Conservation (phyloP, 2,113 vertebrate species). For the Cryptomyrus ogoouensis region DNA sequence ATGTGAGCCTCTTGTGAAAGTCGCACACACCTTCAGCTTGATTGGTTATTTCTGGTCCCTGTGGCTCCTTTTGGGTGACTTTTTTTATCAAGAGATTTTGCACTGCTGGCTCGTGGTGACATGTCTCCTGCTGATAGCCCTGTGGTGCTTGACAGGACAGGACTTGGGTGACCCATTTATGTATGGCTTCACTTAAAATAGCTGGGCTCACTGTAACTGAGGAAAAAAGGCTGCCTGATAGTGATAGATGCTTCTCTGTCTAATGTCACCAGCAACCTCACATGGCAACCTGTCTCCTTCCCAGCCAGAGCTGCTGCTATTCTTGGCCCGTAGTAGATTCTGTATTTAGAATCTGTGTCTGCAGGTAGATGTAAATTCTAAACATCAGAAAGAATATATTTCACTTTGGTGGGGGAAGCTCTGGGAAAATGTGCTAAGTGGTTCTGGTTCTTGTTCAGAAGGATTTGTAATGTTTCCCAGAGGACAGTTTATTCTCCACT, state of each 20-base stretch:
- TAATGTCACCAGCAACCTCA: background rate
- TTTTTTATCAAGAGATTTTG: background rate
- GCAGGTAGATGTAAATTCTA: background rate
- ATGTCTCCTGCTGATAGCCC: background rate
- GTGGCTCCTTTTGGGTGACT: background rate
- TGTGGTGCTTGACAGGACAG: background rate
- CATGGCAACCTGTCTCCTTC: background rate
- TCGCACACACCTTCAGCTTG: background rate
- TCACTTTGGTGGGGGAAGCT: background rate
- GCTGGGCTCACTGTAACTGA: background rate
- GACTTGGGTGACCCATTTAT: background rate
- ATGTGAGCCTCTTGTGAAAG: background rate
- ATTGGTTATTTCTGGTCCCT: background rate
- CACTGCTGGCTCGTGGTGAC: too few relatives aligned
- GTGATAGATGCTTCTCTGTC: background rate
- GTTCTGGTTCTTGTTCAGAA: background rate
- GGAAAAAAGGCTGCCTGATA: too few relatives aligned
- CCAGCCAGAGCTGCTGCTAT: background rate
- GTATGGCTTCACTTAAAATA: background rate
- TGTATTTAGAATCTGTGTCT: background rate
- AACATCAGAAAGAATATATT: background rate
- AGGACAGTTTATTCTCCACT: background rate
- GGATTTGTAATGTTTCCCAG: background rate
- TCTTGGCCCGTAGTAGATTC: background rate
- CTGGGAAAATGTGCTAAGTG: slow-evolving; percentile 5